These are phyloP conservation scores for Onthophagus taurus DNA, from an alignment of 1,140 invertebrate genomes.

Conservation along the genomic window DNA sequence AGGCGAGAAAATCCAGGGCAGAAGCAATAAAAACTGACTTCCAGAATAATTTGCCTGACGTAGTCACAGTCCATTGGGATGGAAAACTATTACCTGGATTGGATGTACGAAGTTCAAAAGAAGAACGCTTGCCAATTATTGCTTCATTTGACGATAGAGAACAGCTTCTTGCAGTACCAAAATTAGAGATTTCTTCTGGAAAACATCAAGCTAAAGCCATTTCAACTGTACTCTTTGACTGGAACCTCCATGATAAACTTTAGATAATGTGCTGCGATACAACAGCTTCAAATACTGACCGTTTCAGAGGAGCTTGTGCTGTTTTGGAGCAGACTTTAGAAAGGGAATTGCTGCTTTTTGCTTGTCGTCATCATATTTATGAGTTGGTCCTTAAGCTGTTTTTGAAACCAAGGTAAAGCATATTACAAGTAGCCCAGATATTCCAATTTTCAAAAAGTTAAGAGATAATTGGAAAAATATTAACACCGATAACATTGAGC, in stretches of 20 bases:
- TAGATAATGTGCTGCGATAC: conserved; percentile 15
- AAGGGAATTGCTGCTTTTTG: conserved; percentile 18
- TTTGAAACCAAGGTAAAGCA: conserved; percentile 19
- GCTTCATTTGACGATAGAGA: conserved; percentile 17
- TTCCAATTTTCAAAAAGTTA: conserved; percentile 22
- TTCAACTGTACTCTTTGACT: conserved; percentile 14
- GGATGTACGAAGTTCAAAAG: conserved; percentile 21
- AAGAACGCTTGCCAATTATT: conserved; percentile 23
- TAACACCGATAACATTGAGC: too few species aligned
- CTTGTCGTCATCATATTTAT: conserved; percentile 23
- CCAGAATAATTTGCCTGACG: too few species aligned
- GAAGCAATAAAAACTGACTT: too few species aligned
- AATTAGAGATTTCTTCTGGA: conserved; percentile 17
- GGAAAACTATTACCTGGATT: conserved; percentile 22
- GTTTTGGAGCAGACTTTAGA: conserved; percentile 17
- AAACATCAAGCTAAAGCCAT: conserved; percentile 18
- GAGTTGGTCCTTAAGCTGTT: conserved; percentile 20
- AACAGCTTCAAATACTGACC: conserved; percentile 18
- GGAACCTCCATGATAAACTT: conserved; percentile 18
- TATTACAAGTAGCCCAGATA: conserved; percentile 15
- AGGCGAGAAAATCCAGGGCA: too few species aligned
- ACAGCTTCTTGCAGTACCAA: conserved; percentile 21
- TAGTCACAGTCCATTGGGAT: conserved; percentile 22
- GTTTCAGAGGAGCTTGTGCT: conserved; percentile 16
- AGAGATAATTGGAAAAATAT: conserved; percentile 25